Evolutionary conservation across 64 coral and sea anemone species (phyloP).

Genomic region (Acropora tenuis): DNA sequence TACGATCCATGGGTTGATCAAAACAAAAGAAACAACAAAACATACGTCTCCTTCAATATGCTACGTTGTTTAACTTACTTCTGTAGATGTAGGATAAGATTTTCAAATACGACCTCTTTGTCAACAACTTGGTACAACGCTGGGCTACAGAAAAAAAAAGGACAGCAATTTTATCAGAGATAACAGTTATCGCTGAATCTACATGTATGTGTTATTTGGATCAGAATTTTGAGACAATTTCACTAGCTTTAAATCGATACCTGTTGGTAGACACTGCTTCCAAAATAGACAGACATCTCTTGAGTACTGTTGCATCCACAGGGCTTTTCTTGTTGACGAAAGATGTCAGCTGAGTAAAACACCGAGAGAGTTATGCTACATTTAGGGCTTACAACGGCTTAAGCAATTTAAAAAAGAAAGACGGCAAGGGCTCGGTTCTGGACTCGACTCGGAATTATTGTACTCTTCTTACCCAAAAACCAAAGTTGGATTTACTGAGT

Average conservation of each 20-base stretch:
- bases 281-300: slow-evolving; percentile 90
- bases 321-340: slow-evolving; percentile 82
- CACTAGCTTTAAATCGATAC: slow-evolving; percentile 8
- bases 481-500: no score
- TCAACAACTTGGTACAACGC: slow-evolving; percentile 75
- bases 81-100: slow-evolving; percentile 86
- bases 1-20: no score
- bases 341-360: slow-evolving; percentile 76
- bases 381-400: neutral
- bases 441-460: no score
- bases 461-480: no score
- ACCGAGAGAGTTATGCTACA: neutral
- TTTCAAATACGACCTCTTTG: slow-evolving; percentile 86
- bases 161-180: neutral
- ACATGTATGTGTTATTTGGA: no score
- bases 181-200: no score
- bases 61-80: slow-evolving; percentile 62
- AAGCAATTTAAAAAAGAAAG: neutral
- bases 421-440: neutral
- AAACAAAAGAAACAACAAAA: no score
- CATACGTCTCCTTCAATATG: no score
- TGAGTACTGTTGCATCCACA: slow-evolving; percentile 88
- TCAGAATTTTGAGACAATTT: no score
- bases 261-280: slow-evolving; percentile 91
- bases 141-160: slow-evolving; percentile 27